Percentiles rank a stretch among this genome's conserved stretches.
These are phyloP conservation scores for Ptiloglossa arizonensis DNA, from an alignment of 1,140 invertebrate genomes.

Conservation along the genomic window DNA sequence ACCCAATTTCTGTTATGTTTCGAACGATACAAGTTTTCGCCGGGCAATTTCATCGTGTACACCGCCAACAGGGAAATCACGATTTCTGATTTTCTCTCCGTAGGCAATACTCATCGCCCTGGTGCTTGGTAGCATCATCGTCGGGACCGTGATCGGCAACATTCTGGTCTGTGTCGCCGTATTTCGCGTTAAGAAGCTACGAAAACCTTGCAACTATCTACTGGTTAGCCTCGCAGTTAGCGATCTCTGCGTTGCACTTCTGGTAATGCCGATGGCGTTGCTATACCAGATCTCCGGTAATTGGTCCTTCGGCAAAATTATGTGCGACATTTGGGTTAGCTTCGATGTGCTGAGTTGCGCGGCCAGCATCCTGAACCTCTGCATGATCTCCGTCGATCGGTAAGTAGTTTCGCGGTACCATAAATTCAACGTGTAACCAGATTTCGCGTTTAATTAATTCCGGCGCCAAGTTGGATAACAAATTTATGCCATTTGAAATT, in stretches of 20 bases:
- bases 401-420: constrained; percentile 62
- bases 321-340: constrained; percentile 93
- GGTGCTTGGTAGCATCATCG: constrained; percentile 88
- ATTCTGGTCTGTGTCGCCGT: constrained; percentile 94
- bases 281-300: constrained; percentile 90
- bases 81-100: constrained; percentile 28
- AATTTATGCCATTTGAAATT: no score
- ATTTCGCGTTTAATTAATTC: no score
- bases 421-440: not conserved
- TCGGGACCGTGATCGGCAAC: constrained; percentile 93
- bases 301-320: constrained; percentile 91
- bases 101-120: constrained; percentile 87
- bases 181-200: constrained; percentile 92
- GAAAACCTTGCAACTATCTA: constrained; percentile 92
- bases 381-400: constrained; percentile 94
- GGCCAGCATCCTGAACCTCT: constrained; percentile 95
- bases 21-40: no score
- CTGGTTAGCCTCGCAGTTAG: constrained; percentile 95
- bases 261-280: constrained; percentile 94
- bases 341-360: constrained; percentile 93
- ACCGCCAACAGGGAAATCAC: no score
- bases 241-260: constrained; percentile 90
- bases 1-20: no score
- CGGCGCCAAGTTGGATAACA: no score
- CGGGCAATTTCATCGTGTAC: no score